A percentile compares a stretch with the other conserved stretches of the same genome.
These are phyloP conservation scores for Platyrinchus mystaceus DNA, from an alignment of 2,797 vertebrate species.

Conservation along the genomic window DNA sequence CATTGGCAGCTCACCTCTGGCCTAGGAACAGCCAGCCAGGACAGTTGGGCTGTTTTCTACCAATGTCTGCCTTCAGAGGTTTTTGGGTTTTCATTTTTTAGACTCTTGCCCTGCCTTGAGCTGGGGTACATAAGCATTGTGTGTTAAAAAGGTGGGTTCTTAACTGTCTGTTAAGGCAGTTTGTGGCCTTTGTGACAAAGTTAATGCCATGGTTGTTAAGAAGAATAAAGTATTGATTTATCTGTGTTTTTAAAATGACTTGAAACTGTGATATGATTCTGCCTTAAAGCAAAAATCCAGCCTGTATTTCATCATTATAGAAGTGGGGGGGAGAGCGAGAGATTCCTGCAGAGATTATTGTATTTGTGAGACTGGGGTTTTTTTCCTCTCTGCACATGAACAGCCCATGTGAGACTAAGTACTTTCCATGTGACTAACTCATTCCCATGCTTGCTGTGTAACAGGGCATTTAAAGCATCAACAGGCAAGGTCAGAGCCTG, in stretches of 20 bases:
- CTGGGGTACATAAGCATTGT: background rate
- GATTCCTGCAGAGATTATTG: constrained; percentile 73
- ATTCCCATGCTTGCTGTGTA: constrained; percentile 68
- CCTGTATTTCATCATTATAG: constrained; percentile 39
- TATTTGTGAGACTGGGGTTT: constrained; percentile 57
- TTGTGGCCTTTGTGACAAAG: constrained; percentile 4
- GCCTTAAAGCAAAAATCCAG: constrained; percentile 47
- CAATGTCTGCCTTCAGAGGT: background rate
- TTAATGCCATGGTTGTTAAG: background rate
- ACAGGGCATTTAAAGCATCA: constrained; percentile 54
- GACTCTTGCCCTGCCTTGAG: background rate
- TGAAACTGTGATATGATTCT: constrained; percentile 32
- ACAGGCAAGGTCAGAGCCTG: constrained; percentile 53
- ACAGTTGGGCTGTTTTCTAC: background rate
- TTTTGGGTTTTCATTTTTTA: background rate
- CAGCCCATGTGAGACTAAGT: constrained; percentile 83
- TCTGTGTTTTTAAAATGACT: background rate
- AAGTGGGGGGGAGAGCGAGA: background rate
- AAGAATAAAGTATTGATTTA: constrained; percentile 17
- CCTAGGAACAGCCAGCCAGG: background rate
- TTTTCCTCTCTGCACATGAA: constrained; percentile 78
- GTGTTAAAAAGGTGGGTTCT: background rate
- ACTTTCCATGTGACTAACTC: constrained; percentile 82
- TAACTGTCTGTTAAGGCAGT: background rate
- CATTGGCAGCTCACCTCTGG: constrained; percentile 33